phyloP scores from a whole-genome alignment of 1,140 invertebrate genomes.

The Sesamia nonagrioides region DNA sequence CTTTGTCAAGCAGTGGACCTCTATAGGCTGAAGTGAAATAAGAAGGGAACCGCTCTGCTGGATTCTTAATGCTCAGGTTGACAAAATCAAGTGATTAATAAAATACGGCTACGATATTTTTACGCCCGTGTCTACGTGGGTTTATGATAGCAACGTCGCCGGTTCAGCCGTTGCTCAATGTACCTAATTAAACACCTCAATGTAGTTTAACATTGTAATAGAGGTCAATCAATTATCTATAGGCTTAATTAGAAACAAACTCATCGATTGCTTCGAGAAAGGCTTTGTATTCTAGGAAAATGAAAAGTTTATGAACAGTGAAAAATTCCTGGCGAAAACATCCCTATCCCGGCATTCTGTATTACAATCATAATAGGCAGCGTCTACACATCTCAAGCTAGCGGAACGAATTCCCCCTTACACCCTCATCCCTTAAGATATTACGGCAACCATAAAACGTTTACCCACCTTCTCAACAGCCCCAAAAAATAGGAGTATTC shows the following conservation, averaged over 20 bases:
- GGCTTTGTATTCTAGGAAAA: no score
- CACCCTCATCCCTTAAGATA: background rate
- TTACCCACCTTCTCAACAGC: slow-evolving; percentile 8
- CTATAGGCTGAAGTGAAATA: no score
- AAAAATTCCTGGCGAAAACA: background rate
- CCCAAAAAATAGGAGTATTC: slow-evolving; percentile 23
- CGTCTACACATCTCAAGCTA: background rate
- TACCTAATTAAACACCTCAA: no score
- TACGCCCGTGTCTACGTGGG: no score
- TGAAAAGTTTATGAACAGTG: no score
- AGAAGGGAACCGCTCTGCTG: no score
- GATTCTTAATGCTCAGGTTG: no score
- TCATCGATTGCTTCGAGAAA: background rate
- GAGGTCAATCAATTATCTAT: background rate
- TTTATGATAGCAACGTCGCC: no score
- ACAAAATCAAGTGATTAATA: no score
- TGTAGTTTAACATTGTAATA: background rate
- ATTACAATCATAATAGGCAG: slow-evolving; percentile 1
- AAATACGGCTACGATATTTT: no score
- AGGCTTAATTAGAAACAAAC: background rate
- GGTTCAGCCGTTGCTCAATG: background rate
- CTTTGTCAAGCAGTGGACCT: no score
- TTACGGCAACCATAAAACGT: slow-evolving; percentile 11
- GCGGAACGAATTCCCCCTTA: background rate
- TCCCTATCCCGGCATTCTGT: background rate